phyloP scores from a whole-genome alignment of 1,140 invertebrate genomes.

The Apis dorsata region DNA sequence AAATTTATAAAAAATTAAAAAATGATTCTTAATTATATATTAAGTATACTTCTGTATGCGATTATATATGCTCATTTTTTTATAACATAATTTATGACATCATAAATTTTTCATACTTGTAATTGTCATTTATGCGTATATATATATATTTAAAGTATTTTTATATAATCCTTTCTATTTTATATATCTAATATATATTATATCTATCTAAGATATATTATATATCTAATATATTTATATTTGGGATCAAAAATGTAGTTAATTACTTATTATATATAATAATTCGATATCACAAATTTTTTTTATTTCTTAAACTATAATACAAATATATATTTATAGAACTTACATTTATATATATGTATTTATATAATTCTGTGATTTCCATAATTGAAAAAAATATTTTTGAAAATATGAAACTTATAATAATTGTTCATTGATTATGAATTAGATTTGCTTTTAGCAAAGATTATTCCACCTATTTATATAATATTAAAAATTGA shows the following conservation, averaged over 20 bases:
- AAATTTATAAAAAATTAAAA: not conserved
- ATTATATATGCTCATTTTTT: not conserved
- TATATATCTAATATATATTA: not conserved
- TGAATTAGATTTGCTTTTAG: too few species aligned
- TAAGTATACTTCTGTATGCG: not conserved
- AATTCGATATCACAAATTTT: too few species aligned
- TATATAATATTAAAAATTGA: too few species aligned
- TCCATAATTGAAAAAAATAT: too few species aligned
- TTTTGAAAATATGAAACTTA: too few species aligned
- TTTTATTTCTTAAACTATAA: too few species aligned
- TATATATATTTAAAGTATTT: not conserved
- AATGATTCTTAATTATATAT: not conserved
- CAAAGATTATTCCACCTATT: too few species aligned
- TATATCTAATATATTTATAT: slow-evolving; percentile 2
- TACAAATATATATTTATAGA: too few species aligned
- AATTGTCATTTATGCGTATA: not conserved
- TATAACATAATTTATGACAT: not conserved
- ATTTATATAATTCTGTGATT: too few species aligned
- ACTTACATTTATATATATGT: too few species aligned
- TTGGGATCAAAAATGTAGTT: not conserved
- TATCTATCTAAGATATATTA: not conserved
- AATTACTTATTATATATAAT: not conserved
- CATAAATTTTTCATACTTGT: not conserved
- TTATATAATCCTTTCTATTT: slow-evolving; percentile 4
- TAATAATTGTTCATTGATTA: too few species aligned